phyloP scores from a whole-genome alignment of 2,888 invertebrate species.

The Cotesia congregata region DNA sequence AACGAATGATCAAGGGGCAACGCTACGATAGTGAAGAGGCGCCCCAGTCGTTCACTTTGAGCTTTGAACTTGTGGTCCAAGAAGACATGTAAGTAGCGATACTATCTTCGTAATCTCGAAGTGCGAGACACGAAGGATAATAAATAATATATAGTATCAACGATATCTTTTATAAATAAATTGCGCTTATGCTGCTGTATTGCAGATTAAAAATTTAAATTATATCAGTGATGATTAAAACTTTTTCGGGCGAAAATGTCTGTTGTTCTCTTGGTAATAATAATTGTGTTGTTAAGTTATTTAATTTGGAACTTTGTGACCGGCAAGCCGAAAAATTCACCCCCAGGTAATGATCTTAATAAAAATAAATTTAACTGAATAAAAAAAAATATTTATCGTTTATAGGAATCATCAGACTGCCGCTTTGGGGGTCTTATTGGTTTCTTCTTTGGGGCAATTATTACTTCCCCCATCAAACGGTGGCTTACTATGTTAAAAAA shows the following conservation, averaged over 20 bases:
- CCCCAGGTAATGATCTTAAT: slow-evolving; percentile 72
- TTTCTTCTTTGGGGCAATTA: slow-evolving; percentile 73
- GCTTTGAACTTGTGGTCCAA: slow-evolving; percentile 29
- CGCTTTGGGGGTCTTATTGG: slow-evolving; percentile 77
- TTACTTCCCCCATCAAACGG: slow-evolving; percentile 72
- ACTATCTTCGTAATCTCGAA: not conserved
- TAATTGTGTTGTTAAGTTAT: slow-evolving; percentile 42
- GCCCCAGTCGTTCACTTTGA: slow-evolving; percentile 7
- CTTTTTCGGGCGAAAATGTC: slow-evolving; percentile 34
- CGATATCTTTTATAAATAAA: too few relatives aligned
- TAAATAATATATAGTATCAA: too few relatives aligned
- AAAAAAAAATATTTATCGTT: slow-evolving; percentile 7
- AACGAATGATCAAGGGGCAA: not conserved
- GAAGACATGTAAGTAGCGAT: slow-evolving; percentile 23
- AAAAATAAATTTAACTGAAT: not conserved
- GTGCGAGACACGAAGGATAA: too few relatives aligned
- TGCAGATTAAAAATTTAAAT: not conserved
- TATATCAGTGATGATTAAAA: slow-evolving; percentile 14
- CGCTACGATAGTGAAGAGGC: not conserved
- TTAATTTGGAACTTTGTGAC: slow-evolving; percentile 48
- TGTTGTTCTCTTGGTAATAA: slow-evolving; percentile 36
- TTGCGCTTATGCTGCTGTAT: too few relatives aligned
- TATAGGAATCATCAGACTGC: slow-evolving; percentile 76
- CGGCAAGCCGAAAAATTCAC: slow-evolving; percentile 71
- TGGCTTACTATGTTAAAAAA: slow-evolving; percentile 71